Conservation (phyloP, 2,797 vertebrate species). For the Zenarchopterus dispar region DNA sequence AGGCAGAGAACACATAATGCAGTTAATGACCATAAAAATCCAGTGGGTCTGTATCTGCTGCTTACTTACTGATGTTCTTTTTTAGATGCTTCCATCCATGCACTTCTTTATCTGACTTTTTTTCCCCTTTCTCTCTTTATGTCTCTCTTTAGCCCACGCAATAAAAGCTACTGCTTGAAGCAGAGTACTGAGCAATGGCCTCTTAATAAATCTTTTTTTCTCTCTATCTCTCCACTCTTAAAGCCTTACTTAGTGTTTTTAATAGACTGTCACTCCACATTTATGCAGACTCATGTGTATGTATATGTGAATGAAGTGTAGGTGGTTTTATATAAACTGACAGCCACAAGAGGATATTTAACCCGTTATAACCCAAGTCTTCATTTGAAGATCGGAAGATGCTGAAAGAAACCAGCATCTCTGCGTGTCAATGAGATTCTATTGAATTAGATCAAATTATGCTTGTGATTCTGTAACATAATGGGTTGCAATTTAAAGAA, state of each 20-base stretch:
- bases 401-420: too few species aligned
- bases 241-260: conserved; percentile 8
- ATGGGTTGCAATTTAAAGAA: too few species aligned
- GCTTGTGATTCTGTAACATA: too few species aligned
- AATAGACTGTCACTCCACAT: conserved; percentile 3
- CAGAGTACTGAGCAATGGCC: conserved; percentile 21
- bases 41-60: conserved; percentile 4
- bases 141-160: conserved; percentile 36
- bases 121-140: not conserved
- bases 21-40: conserved; percentile 37
- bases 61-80: conserved; percentile 25
- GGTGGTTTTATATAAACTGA: conserved; percentile 5
- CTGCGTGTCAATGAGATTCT: too few species aligned
- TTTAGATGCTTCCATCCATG: conserved; percentile 20
- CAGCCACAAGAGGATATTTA: conserved; percentile 4
- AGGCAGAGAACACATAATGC: conserved; percentile 20
- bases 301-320: conserved; percentile 3
- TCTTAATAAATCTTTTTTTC: conserved; percentile 17
- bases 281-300: conserved; percentile 11
- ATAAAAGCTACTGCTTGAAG: conserved; percentile 27
- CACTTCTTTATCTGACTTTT: conserved; percentile 7
- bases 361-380: too few species aligned
- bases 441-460: too few species aligned
- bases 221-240: conserved; percentile 16
- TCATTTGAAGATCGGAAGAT: too few species aligned